A percentile compares a stretch with the other conserved stretches of the same genome.
phyloP scores from a whole-genome alignment of 2,113 vertebrate species.

The Ifrita kowaldi region DNA sequence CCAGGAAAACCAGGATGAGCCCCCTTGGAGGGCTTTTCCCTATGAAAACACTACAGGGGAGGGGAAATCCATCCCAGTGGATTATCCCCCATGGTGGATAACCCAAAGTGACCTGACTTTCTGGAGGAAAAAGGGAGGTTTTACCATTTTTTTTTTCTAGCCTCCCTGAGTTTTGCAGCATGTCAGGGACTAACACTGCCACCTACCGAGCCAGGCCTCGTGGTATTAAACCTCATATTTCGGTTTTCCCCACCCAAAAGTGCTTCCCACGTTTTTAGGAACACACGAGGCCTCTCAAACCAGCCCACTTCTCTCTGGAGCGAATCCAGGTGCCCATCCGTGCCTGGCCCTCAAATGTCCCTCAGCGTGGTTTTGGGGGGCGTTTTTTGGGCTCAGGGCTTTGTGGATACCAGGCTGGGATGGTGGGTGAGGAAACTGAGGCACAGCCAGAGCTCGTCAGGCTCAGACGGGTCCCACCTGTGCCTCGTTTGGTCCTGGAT shows the following conservation, averaged over 20 bases:
- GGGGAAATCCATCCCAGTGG: rapidly evolving
- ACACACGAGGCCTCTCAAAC: rapidly evolving
- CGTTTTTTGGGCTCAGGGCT: background rate
- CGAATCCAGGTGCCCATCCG: rapidly evolving
- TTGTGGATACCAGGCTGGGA: background rate
- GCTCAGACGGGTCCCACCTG: background rate
- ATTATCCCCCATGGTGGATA: rapidly evolving
- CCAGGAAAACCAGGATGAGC: rapidly evolving
- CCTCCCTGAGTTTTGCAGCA: rapidly evolving
- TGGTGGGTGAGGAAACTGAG: background rate
- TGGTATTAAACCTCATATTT: rapidly evolving
- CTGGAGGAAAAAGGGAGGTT: background rate
- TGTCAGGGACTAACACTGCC: background rate
- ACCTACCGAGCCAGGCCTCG: background rate
- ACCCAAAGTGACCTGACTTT: rapidly evolving
- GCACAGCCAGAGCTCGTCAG: background rate
- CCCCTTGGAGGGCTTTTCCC: rapidly evolving
- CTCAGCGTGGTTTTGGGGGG: background rate
- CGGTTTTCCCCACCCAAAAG: background rate
- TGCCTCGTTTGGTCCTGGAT: background rate
- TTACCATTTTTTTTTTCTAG: rapidly evolving
- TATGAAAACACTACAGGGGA: background rate
- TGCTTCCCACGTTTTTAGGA: rapidly evolving
- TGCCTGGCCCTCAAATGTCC: too few species aligned
- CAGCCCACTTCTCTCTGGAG: rapidly evolving